Evolutionary conservation across 1,140 invertebrate species (phyloP).

Genomic region (Prorops nasuta): DNA sequence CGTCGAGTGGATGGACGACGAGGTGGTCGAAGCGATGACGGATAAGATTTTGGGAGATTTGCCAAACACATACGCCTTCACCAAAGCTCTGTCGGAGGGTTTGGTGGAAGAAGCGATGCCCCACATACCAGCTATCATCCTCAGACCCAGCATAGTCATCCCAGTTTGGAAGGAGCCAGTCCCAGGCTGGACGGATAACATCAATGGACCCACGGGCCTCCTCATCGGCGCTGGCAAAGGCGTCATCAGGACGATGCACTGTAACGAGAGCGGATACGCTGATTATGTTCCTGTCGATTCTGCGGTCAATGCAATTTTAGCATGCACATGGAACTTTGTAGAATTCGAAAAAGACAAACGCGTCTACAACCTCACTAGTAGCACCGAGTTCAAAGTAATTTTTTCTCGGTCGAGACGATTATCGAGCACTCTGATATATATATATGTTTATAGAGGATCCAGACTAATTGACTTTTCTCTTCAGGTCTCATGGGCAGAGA

Average conservation of each 20-base stretch:
- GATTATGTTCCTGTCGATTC: constrained; percentile 88
- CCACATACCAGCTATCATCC: constrained; percentile 78
- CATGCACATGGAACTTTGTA: constrained; percentile 64
- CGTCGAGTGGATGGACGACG: constrained; percentile 83
- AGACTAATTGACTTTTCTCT: too few relatives aligned
- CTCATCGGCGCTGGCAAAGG: constrained; percentile 81
- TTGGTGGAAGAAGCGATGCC: constrained; percentile 73
- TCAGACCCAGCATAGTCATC: constrained; percentile 67
- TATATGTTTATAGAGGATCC: too few relatives aligned
- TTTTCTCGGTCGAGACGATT: not conserved
- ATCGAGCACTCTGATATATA: too few relatives aligned
- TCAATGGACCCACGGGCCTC: constrained; percentile 83
- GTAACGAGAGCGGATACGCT: constrained; percentile 72
- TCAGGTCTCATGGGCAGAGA: constrained; percentile 76
- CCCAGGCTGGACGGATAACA: constrained; percentile 92
- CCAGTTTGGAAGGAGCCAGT: constrained; percentile 79
- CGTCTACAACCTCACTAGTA: constrained; percentile 71
- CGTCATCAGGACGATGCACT: constrained; percentile 81
- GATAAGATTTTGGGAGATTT: constrained; percentile 75
- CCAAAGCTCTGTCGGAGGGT: constrained; percentile 83
- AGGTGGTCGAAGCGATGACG: constrained; percentile 71
- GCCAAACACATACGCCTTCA: constrained; percentile 91
- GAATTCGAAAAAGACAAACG: constrained; percentile 48
- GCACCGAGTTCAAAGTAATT: constrained; percentile 72
- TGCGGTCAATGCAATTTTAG: constrained; percentile 68